Evolutionary conservation across 2,888 invertebrate species (phyloP).

Genomic region (Hyppa rectilinea): DNA sequence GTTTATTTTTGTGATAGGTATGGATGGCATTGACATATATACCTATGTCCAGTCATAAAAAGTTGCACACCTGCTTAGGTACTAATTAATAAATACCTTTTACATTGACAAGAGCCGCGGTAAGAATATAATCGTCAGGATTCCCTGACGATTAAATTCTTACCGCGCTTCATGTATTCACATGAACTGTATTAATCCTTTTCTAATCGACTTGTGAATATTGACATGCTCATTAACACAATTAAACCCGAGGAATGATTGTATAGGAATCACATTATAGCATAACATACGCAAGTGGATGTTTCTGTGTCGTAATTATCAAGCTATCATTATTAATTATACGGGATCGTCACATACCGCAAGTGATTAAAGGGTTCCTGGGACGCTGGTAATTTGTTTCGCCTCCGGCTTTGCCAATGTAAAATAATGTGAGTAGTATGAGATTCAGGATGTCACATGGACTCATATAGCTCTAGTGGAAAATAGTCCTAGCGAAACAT

Average conservation of each 20-base stretch:
- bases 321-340: conserved; percentile 27
- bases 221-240: not conserved
- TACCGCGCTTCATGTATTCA: no score
- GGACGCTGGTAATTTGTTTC: not conserved
- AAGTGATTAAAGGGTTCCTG: conserved; percentile 18
- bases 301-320: conserved; percentile 18
- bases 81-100: not conserved
- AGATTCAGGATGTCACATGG: not conserved
- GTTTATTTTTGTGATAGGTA: not conserved
- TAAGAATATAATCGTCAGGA: not conserved
- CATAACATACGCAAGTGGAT: conserved; percentile 3
- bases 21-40: no score
- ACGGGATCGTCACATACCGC: conserved; percentile 5
- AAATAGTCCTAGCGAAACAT: not conserved
- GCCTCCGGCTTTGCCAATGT: not conserved
- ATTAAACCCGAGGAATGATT: not conserved
- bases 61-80: no score
- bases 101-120: not conserved
- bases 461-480: not conserved
- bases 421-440: not conserved
- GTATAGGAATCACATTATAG: not conserved
- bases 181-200: not conserved
- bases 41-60: not conserved
- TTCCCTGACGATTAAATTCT: no score
- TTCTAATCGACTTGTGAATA: not conserved